Percentiles rank a stretch among this genome's conserved stretches.
These are phyloP conservation scores for Ctenicera cuprea DNA, from an alignment of 2,888 invertebrate species.

Conservation along the genomic window DNA sequence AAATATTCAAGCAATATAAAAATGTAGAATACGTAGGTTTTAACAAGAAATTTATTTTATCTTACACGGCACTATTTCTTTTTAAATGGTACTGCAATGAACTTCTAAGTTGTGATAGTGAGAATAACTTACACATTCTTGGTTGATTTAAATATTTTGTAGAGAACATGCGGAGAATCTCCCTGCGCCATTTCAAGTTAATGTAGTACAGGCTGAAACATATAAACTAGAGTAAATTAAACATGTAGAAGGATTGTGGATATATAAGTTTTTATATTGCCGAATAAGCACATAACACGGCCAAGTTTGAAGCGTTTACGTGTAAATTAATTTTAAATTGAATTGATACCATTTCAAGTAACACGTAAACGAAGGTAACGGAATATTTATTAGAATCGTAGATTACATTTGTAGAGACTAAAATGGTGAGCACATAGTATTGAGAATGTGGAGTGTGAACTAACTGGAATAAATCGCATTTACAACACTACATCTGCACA, in stretches of 20 bases:
- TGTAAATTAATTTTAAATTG: slow-evolving; percentile 10
- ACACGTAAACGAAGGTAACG: slow-evolving; percentile 3
- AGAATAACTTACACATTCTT: too few species aligned
- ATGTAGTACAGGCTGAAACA: background rate
- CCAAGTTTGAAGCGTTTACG: background rate
- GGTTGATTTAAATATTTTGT: too few species aligned
- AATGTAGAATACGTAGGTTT: too few species aligned
- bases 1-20: too few species aligned
- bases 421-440: background rate
- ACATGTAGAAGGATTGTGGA: background rate
- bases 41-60: too few species aligned
- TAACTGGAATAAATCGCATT: too few species aligned
- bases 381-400: background rate
- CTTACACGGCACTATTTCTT: too few species aligned
- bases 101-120: too few species aligned
- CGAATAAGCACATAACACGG: slow-evolving; percentile 7
- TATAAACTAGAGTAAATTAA: slow-evolving; percentile 3
- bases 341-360: slow-evolving; percentile 14
- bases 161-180: too few species aligned
- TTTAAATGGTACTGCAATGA: too few species aligned
- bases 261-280: background rate
- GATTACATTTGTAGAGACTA: background rate
- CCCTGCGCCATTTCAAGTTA: too few species aligned
- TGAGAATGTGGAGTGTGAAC: background rate
- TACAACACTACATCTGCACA: too few species aligned